Conservation (phyloP, 2,888 invertebrate genomes). For the Spisula solida region DNA sequence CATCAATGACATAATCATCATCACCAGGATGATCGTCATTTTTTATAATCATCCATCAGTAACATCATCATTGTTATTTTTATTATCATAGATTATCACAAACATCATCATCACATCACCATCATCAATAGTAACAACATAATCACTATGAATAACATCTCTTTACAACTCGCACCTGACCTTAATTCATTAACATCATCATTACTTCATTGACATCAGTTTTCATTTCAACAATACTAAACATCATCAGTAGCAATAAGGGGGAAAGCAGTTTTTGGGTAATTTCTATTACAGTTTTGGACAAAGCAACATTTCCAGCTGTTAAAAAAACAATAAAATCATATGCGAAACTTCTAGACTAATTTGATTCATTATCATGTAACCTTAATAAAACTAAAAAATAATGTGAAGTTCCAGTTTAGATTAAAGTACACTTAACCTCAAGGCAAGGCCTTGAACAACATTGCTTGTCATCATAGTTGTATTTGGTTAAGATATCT, state of each 20-base stretch:
- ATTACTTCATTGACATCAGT: background rate
- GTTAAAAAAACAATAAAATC: too few relatives aligned
- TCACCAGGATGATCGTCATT: background rate
- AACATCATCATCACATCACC: background rate
- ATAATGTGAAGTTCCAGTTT: background rate
- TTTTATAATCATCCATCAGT: background rate
- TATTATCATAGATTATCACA: background rate
- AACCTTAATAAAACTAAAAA: background rate
- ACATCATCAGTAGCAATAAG: background rate
- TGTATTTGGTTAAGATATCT: background rate
- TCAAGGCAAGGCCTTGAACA: background rate
- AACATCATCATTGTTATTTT: background rate
- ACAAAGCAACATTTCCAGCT: constrained; percentile 49
- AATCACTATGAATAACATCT: background rate
- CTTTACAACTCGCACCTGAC: too few relatives aligned
- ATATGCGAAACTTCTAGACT: too few relatives aligned
- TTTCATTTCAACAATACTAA: background rate
- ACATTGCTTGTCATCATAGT: background rate
- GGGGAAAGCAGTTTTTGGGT: too few relatives aligned
- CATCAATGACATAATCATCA: background rate
- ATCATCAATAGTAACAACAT: background rate
- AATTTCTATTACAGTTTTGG: background rate
- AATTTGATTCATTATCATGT: too few relatives aligned
- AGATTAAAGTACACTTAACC: background rate
- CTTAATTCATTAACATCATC: too few relatives aligned